A percentile compares a stretch with the other conserved stretches of the same genome.
Conservation (phyloP, 2,797 vertebrate genomes). For the Notamacropus eugenii region DNA sequence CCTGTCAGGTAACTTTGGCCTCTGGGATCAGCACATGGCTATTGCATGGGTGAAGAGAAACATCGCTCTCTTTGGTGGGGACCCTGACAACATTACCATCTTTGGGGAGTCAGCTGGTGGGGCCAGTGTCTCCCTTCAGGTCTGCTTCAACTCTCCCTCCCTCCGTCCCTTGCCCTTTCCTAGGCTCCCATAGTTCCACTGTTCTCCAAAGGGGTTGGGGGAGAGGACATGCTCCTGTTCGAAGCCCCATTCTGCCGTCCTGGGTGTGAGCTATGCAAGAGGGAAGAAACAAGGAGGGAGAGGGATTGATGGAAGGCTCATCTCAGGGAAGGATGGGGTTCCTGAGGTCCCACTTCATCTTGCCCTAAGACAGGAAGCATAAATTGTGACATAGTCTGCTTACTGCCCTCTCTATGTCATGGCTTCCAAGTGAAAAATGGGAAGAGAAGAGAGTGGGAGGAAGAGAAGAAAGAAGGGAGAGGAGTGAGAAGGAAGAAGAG, state of each 20-base stretch:
- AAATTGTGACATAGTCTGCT: neutral
- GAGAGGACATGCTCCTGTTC: neutral
- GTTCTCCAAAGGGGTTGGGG: neutral
- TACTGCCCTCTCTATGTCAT: neutral
- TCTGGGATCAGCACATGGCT: conserved; percentile 96
- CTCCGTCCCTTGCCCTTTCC: neutral
- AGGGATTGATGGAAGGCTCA: neutral
- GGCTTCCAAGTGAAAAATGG: neutral
- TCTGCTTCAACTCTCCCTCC: conserved; percentile 51
- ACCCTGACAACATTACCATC: conserved; percentile 93
- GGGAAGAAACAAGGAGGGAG: neutral
- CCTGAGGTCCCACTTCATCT: neutral
- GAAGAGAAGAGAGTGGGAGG: fast-evolving
- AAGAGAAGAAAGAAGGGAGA: neutral
- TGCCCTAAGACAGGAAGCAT: neutral
- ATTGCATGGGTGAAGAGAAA: conserved; percentile 97
- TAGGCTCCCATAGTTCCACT: neutral
- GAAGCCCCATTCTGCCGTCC: neutral
- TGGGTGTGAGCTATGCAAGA: neutral
- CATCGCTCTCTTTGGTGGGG: conserved; percentile 93
- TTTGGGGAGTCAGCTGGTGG: conserved; percentile 96
- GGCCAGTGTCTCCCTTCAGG: conserved; percentile 93
- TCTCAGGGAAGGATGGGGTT: neutral
- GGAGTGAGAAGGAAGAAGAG: neutral
- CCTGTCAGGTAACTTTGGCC: conserved; percentile 92